Evolutionary conservation across 1,140 invertebrate species (phyloP).

Genomic region (Leptinotarsa texana): DNA sequence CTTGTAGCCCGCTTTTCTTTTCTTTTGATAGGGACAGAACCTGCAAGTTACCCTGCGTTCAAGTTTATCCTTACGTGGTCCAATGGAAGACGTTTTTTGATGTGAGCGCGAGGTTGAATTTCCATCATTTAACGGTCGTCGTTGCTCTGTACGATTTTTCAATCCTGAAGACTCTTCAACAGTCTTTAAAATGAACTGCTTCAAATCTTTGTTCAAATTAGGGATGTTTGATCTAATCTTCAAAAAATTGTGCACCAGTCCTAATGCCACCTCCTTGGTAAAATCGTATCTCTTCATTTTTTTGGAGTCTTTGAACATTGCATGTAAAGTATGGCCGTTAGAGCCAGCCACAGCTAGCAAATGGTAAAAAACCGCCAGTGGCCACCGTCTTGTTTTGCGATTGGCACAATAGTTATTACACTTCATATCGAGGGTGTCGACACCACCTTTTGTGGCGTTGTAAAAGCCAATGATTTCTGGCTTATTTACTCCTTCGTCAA

Average conservation of each 20-base stretch:
- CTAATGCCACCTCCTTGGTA: no score
- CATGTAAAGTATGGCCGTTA: constrained; percentile 11
- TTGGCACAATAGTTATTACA: constrained; percentile 44
- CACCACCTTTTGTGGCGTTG: constrained; percentile 54
- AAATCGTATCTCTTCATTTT: no score
- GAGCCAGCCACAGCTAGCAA: constrained; percentile 6
- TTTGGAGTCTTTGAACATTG: neutral
- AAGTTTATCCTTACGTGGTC: neutral
- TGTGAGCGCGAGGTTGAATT: no score
- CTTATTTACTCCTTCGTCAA: constrained; percentile 41
- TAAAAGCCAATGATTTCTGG: constrained; percentile 50
- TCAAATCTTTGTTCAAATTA: no score
- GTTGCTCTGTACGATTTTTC: no score
- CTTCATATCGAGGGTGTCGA: constrained; percentile 53
- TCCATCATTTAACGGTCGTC: no score
- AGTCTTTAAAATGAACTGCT: no score
- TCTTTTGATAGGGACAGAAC: neutral
- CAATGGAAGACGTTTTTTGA: neutral
- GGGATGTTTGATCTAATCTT: no score
- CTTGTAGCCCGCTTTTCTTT: neutral
- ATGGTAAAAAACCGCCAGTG: constrained; percentile 21
- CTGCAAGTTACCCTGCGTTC: neutral
- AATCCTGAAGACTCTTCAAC: no score
- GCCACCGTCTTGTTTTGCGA: constrained; percentile 17
- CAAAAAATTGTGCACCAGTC: no score